These are phyloP conservation scores for Pseudomyrmex gracilis DNA, from an alignment of 1,140 invertebrate genomes.

Conservation along the genomic window DNA sequence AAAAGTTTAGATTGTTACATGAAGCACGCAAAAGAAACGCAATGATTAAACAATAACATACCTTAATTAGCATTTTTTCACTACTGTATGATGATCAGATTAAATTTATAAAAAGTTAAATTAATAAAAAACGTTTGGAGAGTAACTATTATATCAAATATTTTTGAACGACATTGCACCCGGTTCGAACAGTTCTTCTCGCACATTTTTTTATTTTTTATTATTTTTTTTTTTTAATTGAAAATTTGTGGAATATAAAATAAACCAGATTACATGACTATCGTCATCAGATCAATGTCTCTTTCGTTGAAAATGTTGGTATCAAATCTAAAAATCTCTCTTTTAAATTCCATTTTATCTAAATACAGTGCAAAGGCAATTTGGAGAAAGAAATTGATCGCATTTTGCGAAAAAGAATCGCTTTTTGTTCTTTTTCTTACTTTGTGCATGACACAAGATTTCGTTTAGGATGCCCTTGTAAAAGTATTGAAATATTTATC, in stretches of 20 bases:
- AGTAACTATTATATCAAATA: no score
- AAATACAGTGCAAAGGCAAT: background rate
- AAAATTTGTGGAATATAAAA: background rate
- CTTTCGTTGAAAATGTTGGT: background rate
- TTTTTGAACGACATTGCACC: no score
- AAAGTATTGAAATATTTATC: slow-evolving; percentile 49
- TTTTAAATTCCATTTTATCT: background rate
- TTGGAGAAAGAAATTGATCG: background rate
- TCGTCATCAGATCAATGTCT: background rate
- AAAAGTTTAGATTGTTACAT: no score
- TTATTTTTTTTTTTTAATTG: background rate
- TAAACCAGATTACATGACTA: background rate
- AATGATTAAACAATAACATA: no score
- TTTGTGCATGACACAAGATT: slow-evolving; percentile 7
- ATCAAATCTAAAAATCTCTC: no score
- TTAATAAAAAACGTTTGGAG: no score
- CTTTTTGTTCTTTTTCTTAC: background rate
- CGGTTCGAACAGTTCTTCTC: no score
- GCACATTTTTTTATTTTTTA: no score
- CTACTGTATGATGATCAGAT: no score
- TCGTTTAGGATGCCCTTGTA: slow-evolving; percentile 20
- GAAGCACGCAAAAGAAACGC: no score
- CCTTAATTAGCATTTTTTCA: no score
- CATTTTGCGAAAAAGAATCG: background rate
- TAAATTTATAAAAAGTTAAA: no score